Conservation (phyloP, 2,888 invertebrate species). For the Caenorhabditis uteleia region DNA sequence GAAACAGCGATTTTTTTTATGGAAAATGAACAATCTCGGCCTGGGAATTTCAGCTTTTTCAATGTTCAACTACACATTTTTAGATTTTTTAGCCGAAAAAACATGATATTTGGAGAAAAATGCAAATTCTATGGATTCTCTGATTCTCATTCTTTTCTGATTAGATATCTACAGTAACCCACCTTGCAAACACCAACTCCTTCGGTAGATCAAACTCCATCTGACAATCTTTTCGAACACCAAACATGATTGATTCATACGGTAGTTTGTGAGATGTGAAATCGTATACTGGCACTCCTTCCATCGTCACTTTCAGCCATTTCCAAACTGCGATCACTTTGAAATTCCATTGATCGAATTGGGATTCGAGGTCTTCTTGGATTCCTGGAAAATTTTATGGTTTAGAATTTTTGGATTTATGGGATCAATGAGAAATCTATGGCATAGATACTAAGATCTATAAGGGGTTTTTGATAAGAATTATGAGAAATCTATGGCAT, state of each 20-base stretch:
- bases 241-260: slow-evolving; percentile 82
- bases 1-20: neutral
- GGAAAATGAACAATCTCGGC: slow-evolving; percentile 8
- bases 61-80: no score
- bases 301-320: slow-evolving; percentile 75
- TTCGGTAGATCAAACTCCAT: slow-evolving; percentile 10
- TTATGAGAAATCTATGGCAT: no score
- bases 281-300: slow-evolving; percentile 78
- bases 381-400: slow-evolving; percentile 20
- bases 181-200: slow-evolving; percentile 35
- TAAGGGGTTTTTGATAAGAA: no score
- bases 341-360: slow-evolving; percentile 83
- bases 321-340: slow-evolving; percentile 78
- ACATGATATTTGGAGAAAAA: no score
- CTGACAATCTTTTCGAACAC: slow-evolving; percentile 1
- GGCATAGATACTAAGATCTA: no score
- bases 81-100: no score
- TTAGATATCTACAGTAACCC: neutral
- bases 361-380: slow-evolving; percentile 74
- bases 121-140: no score
- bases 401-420: neutral
- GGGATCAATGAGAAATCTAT: no score
- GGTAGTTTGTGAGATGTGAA: slow-evolving; percentile 80
- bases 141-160: neutral
- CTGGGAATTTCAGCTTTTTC: no score